phyloP scores from a whole-genome alignment of 2,888 invertebrate species.

The Dryobotodes eremita region DNA sequence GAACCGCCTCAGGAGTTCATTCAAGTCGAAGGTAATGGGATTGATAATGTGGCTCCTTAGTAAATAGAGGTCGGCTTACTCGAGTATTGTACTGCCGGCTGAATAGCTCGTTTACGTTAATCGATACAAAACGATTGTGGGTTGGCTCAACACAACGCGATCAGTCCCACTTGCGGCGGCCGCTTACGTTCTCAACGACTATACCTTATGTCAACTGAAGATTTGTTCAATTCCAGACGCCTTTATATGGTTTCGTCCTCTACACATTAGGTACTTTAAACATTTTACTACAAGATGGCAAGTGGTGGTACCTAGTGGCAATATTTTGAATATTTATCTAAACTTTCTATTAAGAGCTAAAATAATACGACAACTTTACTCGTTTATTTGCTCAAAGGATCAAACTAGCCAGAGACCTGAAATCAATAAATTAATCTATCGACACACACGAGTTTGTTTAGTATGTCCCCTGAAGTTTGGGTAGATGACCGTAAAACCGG shows the following conservation, averaged over 20 bases:
- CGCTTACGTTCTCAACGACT: not conserved
- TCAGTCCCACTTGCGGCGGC: conserved; percentile 37
- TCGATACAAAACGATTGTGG: conserved; percentile 54
- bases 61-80: conserved; percentile 47
- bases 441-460: conserved; percentile 16
- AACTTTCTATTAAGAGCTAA: not conserved
- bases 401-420: not conserved
- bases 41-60: conserved; percentile 52
- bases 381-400: not conserved
- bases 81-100: conserved; percentile 34
- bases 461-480: conserved; percentile 40
- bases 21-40: conserved; percentile 52
- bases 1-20: conserved; percentile 45
- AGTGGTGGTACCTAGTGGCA: not conserved
- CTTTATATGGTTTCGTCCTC: not conserved
- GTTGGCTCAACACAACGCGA: conserved; percentile 33
- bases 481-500: conserved; percentile 50
- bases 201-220: not conserved
- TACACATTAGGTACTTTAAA: not conserved
- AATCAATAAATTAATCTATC: conserved; percentile 14
- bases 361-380: not conserved
- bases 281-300: not conserved
- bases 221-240: not conserved
- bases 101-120: conserved; percentile 52
- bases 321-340: not conserved